Conservation (phyloP, 2,797 vertebrate species). For the Fistularia tabacaria region DNA sequence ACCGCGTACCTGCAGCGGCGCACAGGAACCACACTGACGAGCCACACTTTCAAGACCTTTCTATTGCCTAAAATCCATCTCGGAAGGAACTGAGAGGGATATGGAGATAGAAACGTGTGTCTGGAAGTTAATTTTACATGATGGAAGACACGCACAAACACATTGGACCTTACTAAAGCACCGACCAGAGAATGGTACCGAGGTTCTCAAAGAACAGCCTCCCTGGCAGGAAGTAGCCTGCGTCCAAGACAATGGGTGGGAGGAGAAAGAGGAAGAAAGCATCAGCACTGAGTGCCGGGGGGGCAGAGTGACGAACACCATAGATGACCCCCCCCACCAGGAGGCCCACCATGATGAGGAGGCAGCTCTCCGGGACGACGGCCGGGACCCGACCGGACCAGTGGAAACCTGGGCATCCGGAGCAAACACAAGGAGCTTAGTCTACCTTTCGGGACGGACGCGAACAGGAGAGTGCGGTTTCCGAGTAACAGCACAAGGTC, state of each 20-base stretch:
- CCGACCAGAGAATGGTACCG: constrained; percentile 79
- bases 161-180: neutral
- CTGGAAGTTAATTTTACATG: too few species aligned
- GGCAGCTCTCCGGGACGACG: constrained; percentile 81
- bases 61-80: too few species aligned
- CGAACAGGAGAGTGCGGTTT: too few species aligned
- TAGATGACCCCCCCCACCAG: constrained; percentile 83
- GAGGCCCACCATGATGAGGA: constrained; percentile 83
- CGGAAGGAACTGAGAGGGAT: too few species aligned
- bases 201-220: constrained; percentile 83
- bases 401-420: constrained; percentile 70
- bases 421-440: neutral
- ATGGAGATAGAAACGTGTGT: neutral
- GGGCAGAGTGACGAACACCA: constrained; percentile 75
- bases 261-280: constrained; percentile 86
- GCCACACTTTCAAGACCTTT: too few species aligned
- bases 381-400: constrained; percentile 78
- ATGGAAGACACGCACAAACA: too few species aligned
- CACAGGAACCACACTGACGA: too few species aligned
- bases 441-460: neutral
- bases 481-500: too few species aligned
- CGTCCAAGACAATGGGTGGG: constrained; percentile 82
- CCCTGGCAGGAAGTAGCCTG: constrained; percentile 85
- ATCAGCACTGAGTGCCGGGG: constrained; percentile 77
- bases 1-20: constrained; percentile 67